These are phyloP conservation scores for Agonopterix heracliana DNA, from an alignment of 2,888 invertebrate species.

Conservation along the genomic window DNA sequence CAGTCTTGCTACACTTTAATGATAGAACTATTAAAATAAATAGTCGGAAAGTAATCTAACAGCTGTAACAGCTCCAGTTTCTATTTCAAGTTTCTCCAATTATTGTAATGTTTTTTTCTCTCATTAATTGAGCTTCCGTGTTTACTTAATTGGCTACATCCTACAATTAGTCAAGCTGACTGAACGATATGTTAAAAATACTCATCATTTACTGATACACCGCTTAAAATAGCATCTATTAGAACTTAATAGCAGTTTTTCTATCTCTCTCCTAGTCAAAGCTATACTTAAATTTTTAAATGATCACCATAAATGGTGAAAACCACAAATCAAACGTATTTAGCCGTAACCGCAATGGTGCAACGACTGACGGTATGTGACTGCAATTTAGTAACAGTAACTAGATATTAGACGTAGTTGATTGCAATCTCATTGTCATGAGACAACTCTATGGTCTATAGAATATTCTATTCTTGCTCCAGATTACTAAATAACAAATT, in stretches of 20 bases:
- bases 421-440: too few relatives aligned
- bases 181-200: constrained; percentile 24
- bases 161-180: constrained; percentile 28
- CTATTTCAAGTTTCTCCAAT: constrained; percentile 44
- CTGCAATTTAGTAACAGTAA: constrained; percentile 5
- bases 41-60: constrained; percentile 30
- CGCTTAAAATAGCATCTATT: neutral
- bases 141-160: constrained; percentile 51
- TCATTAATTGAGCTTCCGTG: constrained; percentile 55
- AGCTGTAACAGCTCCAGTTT: constrained; percentile 32
- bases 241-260: too few relatives aligned
- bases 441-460: too few relatives aligned
- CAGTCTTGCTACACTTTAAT: neutral
- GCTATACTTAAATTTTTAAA: too few relatives aligned
- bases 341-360: neutral
- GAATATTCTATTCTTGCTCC: too few relatives aligned
- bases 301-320: neutral
- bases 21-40: constrained; percentile 8
- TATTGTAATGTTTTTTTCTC: constrained; percentile 40
- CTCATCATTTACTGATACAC: constrained; percentile 11
- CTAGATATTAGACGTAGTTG: neutral
- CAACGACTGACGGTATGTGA: neutral
- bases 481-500: too few relatives aligned
- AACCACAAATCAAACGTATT: neutral
- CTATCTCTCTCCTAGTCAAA: too few relatives aligned